Base-by-base conservation (phyloP, 2,888 invertebrate genomes). In the Platycnemis pennipes region DNA sequence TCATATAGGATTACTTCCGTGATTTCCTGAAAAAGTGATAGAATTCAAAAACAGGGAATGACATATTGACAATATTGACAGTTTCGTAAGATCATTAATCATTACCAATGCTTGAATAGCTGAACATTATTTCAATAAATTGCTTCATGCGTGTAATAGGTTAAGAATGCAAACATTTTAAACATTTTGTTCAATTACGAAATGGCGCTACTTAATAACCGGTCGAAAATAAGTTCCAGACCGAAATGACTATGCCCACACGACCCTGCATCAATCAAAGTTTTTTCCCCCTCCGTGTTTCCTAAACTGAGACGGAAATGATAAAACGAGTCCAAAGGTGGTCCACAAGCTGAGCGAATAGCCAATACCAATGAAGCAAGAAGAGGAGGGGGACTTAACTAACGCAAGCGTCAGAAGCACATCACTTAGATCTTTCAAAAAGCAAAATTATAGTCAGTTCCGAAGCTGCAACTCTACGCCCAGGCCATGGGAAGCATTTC, bases 241-340 rank as follows among this genome's bases (percentile, higher is more conserved):
- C 31, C 37, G 77, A 77, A 77, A 77, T 77, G 77, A 77, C 7
- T 37, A 37, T 77, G 37, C 37, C 37, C 31, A 37, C 37, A 11
- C 8, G 77, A 26, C 77, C 63, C 22, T 11, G 37, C 77, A 77
- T 77, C 37, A 77, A 77, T 77, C 77, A 77, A 8, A 22, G 11
- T n/a, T 77, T 77, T 77, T 77, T 77, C 13, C 77, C 37, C 13
- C 77, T 37, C n/a, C 16, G 13, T 8, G 77, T 37, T 77, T 77
- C 37, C 77, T 77, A 37, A 77, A 31, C 31, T 16, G 37, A 77
- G 77, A 77, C 31, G 77, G 77, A 37, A 31, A 26, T 37, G 77
- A 77, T 77, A 77, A 77, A 77, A 91, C 16, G 69, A 44, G 91
- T 91, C 42, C 91, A 91, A 91, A 91, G 91, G 63, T 91, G 91